Conservation (phyloP, 2,888 invertebrate genomes). For the Helleia helle region DNA sequence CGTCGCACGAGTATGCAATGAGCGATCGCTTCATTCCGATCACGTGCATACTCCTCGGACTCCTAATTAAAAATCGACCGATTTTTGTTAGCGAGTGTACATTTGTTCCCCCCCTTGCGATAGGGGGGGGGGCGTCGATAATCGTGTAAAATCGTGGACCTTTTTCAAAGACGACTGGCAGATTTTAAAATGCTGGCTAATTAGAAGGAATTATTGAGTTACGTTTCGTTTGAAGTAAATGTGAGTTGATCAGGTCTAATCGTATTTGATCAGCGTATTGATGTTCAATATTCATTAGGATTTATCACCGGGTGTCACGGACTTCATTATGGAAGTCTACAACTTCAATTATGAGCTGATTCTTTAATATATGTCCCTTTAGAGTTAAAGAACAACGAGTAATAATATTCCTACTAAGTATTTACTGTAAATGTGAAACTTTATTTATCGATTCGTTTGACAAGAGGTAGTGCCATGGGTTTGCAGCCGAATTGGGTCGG, state of each 20-base stretch:
- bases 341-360: too few species aligned
- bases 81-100: conserved; percentile 62
- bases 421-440: too few species aligned
- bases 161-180: conserved; percentile 28
- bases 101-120: conserved; percentile 35
- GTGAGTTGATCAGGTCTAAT: conserved; percentile 6
- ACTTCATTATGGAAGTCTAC: too few species aligned
- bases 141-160: conserved; percentile 32
- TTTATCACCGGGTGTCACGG: too few species aligned
- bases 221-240: conserved; percentile 18
- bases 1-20: conserved; percentile 44
- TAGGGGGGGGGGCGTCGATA: conserved; percentile 20
- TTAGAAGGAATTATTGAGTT: conserved; percentile 28
- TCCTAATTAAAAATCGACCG: conserved; percentile 71
- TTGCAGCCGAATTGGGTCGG: too few species aligned
- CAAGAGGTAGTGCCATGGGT: too few species aligned
- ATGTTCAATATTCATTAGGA: too few species aligned
- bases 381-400: too few species aligned
- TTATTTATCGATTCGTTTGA: too few species aligned
- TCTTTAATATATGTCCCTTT: too few species aligned
- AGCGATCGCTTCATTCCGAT: conserved; percentile 52
- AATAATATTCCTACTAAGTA: too few species aligned
- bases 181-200: conserved; percentile 30
- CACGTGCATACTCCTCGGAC: conserved; percentile 46
- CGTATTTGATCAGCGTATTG: neutral